Conservation (phyloP, 2,113 vertebrate species). For the Malaclemys terrapin region DNA sequence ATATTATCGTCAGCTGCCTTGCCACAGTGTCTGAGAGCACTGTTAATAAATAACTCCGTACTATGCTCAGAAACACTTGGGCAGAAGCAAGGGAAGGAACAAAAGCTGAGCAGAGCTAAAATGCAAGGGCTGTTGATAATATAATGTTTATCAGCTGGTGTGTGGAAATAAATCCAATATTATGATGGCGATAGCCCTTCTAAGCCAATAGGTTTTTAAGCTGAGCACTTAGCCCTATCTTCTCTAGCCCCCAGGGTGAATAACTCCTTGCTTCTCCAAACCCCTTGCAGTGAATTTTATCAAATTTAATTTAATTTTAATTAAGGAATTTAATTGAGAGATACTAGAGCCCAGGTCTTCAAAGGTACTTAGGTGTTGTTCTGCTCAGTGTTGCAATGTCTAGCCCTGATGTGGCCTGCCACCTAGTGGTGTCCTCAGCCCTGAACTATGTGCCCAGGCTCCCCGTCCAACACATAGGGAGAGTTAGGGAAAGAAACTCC, state of each 20-base stretch:
- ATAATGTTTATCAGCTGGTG: neutral
- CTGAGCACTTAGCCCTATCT: neutral
- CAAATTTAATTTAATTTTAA: neutral
- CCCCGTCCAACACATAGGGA: too few species aligned
- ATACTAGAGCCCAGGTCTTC: neutral
- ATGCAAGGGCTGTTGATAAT: neutral
- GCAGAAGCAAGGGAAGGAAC: neutral
- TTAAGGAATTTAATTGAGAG: conserved; percentile 12
- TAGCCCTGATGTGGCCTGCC: too few species aligned
- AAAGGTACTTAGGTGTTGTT: neutral
- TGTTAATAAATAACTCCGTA: neutral
- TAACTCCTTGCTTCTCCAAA: neutral
- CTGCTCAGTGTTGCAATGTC: too few species aligned
- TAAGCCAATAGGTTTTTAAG: neutral
- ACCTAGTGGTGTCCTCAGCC: too few species aligned
- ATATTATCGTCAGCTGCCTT: too few species aligned
- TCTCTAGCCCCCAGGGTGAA: neutral
- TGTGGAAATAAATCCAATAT: neutral
- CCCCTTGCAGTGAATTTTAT: neutral
- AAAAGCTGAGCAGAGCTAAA: neutral
- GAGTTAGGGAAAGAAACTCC: too few species aligned
- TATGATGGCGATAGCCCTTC: neutral
- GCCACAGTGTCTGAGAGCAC: neutral
- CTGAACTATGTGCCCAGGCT: too few species aligned
- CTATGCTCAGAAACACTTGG: neutral